Conservation (phyloP, 1,140 invertebrate genomes). For the Rhynchophorus ferrugineus region DNA sequence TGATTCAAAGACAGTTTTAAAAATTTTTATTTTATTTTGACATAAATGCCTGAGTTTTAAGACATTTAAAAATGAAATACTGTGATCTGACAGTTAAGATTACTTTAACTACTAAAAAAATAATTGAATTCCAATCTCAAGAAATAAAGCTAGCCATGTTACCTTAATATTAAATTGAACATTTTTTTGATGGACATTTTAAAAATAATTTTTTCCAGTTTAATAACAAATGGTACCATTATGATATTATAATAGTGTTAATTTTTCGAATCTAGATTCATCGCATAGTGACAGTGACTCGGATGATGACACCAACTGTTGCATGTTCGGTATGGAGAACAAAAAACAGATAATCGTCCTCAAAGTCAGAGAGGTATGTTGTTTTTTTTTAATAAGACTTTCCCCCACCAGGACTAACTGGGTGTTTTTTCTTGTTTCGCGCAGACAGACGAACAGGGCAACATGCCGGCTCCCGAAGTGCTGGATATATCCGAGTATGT, state of each 20-base stretch:
- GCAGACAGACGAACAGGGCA: slow-evolving; percentile 15
- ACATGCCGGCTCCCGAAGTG: slow-evolving; percentile 13
- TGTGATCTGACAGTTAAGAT: no score
- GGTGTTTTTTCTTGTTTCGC: neutral
- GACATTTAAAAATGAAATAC: no score
- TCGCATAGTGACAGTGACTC: slow-evolving; percentile 12
- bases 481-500: no score
- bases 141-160: no score
- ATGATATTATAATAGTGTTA: no score
- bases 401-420: neutral
- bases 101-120: no score
- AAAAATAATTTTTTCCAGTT: neutral
- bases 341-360: slow-evolving; percentile 15
- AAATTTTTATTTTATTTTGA: no score
- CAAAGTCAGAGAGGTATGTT: slow-evolving; percentile 17
- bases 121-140: no score
- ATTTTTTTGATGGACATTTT: no score
- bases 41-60: no score
- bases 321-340: slow-evolving; percentile 18
- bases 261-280: slow-evolving; percentile 1
- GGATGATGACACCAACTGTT: slow-evolving; percentile 15
- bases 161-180: no score
- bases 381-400: neutral
- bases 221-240: neutral
- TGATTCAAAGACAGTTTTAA: no score